Evolutionary conservation across 2,888 invertebrate species (phyloP).

Genomic region (Nematopogon swammerdamellus): DNA sequence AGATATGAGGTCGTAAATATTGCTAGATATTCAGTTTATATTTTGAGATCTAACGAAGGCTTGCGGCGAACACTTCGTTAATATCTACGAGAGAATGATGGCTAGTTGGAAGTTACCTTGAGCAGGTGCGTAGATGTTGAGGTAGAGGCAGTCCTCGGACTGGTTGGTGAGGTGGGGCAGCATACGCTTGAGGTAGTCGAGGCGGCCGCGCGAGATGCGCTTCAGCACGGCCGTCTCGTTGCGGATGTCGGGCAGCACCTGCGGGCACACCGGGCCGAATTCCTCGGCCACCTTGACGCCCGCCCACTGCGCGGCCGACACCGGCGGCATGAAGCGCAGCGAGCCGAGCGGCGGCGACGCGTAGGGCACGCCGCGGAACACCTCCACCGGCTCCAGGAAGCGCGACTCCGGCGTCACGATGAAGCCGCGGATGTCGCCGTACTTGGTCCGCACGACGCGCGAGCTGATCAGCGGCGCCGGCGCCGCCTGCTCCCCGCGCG

Average conservation of each 20-base stretch:
- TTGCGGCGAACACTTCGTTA: too few relatives aligned
- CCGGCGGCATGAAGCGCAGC: conserved; percentile 94
- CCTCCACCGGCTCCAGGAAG: conserved; percentile 85
- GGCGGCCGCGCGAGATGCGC: conserved; percentile 83
- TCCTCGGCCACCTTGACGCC: conserved; percentile 84
- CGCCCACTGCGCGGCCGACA: conserved; percentile 88
- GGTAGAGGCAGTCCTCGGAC: conserved; percentile 94
- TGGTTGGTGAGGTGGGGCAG: conserved; percentile 86
- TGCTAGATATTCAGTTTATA: too few relatives aligned
- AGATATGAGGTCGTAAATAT: too few relatives aligned
- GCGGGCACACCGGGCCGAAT: conserved; percentile 91
- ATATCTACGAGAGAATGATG: too few relatives aligned
- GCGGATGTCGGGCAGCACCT: conserved; percentile 80
- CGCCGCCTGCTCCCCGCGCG: conserved; percentile 49
- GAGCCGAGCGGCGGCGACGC: conserved; percentile 89
- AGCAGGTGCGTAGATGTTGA: conserved; percentile 95
- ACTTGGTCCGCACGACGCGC: conserved; percentile 82
- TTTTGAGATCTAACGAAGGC: too few relatives aligned
- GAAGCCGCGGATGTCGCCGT: conserved; percentile 82
- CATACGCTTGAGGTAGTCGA: conserved; percentile 85
- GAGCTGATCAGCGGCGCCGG: conserved; percentile 64
- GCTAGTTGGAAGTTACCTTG: too few relatives aligned
- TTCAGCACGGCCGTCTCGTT: conserved; percentile 81
- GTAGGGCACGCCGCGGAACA: conserved; percentile 91
- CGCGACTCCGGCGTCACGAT: conserved; percentile 79